Evolutionary conservation across 2,113 vertebrate species (phyloP).

Genomic region (Buteo buteo): DNA sequence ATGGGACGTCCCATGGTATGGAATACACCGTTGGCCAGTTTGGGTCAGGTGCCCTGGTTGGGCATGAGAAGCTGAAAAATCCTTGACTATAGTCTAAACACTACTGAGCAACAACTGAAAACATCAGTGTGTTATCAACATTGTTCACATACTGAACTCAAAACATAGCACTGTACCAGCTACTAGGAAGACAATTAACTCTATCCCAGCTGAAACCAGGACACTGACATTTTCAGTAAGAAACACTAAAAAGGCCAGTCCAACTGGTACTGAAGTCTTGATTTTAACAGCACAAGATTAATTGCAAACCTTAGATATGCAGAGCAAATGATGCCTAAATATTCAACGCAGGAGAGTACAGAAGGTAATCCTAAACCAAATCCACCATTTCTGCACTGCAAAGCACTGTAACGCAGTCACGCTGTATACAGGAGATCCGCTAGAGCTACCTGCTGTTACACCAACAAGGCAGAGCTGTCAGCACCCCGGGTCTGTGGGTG

Average conservation of each 20-base stretch:
- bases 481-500: not conserved
- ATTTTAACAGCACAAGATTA: not conserved
- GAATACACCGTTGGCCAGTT: too few species aligned
- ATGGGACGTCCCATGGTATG: too few species aligned
- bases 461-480: not conserved
- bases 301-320: not conserved
- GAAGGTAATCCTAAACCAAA: not conserved
- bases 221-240: not conserved
- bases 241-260: not conserved
- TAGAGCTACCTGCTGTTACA: accelerated
- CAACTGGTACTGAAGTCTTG: not conserved
- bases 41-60: too few species aligned
- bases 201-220: too few species aligned
- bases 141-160: too few species aligned
- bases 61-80: too few species aligned
- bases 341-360: not conserved
- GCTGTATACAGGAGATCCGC: accelerated
- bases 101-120: too few species aligned
- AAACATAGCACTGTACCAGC: too few species aligned
- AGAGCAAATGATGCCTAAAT: not conserved
- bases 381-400: not conserved
- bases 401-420: accelerated
- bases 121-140: too few species aligned
- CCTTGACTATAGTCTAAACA: too few species aligned
- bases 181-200: too few species aligned